These are phyloP conservation scores for Sphenopsis melanotis DNA, from an alignment of 2,797 vertebrate genomes.

Conservation along the genomic window DNA sequence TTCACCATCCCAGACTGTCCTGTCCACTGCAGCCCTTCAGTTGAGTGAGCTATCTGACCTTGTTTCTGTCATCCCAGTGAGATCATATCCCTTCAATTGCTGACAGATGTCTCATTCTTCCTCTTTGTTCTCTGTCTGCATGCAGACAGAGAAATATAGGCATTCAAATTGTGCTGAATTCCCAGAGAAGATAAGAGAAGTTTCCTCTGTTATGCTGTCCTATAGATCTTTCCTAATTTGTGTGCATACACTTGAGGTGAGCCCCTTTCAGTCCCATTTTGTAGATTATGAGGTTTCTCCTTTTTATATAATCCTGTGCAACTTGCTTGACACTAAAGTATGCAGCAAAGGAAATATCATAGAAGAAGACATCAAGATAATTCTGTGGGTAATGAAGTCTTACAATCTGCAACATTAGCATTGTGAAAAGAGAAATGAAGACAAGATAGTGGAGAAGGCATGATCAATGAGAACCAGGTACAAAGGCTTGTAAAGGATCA, in stretches of 20 bases:
- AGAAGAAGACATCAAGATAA: not conserved
- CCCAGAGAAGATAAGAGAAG: not conserved
- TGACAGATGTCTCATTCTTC: accelerated
- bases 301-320: not conserved
- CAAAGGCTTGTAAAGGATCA: not conserved
- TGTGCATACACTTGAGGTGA: not conserved
- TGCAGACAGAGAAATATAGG: not conserved
- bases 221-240: not conserved
- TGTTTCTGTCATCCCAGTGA: not conserved
- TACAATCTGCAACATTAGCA: not conserved
- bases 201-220: not conserved
- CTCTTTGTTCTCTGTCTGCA: not conserved
- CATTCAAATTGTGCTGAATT: not conserved
- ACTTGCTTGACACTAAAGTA: not conserved
- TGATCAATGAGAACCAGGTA: not conserved
- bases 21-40: not conserved
- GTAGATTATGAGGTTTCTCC: not conserved
- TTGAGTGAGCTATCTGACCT: not conserved
- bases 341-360: not conserved
- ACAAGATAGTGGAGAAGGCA: not conserved
- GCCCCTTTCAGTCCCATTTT: not conserved
- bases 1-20: not conserved
- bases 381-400: not conserved
- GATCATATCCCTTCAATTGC: not conserved
- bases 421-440: not conserved